These are phyloP conservation scores for Crenichthys baileyi DNA, from an alignment of 2,797 vertebrate genomes.

Conservation along the genomic window DNA sequence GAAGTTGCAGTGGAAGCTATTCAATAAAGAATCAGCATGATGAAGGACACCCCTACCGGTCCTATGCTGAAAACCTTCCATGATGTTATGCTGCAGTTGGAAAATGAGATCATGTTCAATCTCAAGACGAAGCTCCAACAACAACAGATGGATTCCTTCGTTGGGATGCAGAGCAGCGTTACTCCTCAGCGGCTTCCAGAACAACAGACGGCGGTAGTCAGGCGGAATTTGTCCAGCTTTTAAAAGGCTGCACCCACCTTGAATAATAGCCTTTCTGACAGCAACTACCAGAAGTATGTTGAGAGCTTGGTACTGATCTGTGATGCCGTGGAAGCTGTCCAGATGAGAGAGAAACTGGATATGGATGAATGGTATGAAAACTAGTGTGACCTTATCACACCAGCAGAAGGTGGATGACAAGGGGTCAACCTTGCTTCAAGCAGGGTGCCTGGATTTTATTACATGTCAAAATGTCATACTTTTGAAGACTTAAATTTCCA, in stretches of 20 bases:
- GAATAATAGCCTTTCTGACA: not conserved
- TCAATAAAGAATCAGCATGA: not conserved
- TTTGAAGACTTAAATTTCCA: not conserved
- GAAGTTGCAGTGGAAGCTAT: not conserved
- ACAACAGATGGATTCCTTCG: constrained; percentile 1
- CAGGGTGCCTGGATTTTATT: not conserved
- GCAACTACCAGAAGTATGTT: not conserved
- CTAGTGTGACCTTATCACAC: not conserved
- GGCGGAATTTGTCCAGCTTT: not conserved
- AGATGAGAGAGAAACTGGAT: not conserved
- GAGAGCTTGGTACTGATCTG: not conserved
- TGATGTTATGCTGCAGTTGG: not conserved
- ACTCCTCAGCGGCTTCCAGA: not conserved
- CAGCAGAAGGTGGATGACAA: not conserved
- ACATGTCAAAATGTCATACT: not conserved
- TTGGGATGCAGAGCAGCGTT: not conserved
- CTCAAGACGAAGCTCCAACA: not conserved
- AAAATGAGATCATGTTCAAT: not conserved
- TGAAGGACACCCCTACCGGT: not conserved
- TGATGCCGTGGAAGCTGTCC: not conserved
- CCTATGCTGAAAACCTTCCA: not conserved
- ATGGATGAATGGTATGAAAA: not conserved
- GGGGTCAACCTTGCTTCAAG: not conserved
- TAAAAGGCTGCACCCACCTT: constrained; percentile 3
- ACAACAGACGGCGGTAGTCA: not conserved